Evolutionary conservation across 1,140 invertebrate species (phyloP), one percentile per base, ranked within the genome.

Genomic region (Leptopilina clavipes): DNA sequence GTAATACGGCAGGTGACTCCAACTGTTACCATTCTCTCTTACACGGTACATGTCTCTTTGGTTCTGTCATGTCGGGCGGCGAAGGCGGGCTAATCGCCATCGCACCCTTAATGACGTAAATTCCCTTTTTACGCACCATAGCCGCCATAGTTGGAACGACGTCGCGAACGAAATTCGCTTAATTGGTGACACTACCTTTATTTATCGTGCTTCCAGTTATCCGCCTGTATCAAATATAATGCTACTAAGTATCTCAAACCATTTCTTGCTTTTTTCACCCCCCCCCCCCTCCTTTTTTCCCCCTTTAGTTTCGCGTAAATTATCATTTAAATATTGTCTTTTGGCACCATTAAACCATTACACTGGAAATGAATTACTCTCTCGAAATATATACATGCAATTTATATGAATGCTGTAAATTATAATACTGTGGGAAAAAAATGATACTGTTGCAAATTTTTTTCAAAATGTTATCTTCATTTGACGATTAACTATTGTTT

Each of bases 1-100:
- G 59, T 65, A 65, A 65, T 65, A 22, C 73, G 79, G 85, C 86
- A 87, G 86, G 86, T 86, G 86, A 84, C 83, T 82, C 22, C 59
- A 14, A 78, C 74, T 75, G 83, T 83, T 86, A 84, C 80, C 79
- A 81, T 83, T 82, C 73, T 74, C n/a, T 48, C 9, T 8, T 6
- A 19, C 54, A 54, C 12, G 59, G 59, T 65, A 65, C 56, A 65
- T 65, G 59, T 65, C 59, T 65, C 59, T 65, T 77, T 81, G 70
- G 71, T 40, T 37, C 72, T 76, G 75, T 75, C 71, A 71, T 76
- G 65, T 76, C 73, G 71, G 71, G 17, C 71, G 70, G 43, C 76
- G 76, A 81, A 83, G 78, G 74, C 74, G 73, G 44, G 80, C 77
- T 83, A 83, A 83, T 83, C 82, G 79, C 76, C 79, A 82, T 83